phyloP scores from a whole-genome alignment of 2,113 vertebrate genomes.

The Phylloscopus whistleri region DNA sequence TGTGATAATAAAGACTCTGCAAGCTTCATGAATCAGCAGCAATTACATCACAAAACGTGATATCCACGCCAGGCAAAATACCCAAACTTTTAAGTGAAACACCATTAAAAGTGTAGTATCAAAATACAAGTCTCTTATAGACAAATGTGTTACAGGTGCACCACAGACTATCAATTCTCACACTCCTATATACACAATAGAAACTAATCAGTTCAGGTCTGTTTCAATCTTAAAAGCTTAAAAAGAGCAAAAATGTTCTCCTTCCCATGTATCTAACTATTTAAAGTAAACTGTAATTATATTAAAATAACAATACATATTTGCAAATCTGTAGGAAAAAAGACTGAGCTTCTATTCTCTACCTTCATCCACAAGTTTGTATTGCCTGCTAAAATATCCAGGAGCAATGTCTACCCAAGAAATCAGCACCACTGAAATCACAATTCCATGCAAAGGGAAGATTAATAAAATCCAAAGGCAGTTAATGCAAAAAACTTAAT shows the following conservation, averaged over 20 bases:
- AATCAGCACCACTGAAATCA: background rate
- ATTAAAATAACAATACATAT: background rate
- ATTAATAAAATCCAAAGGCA: background rate
- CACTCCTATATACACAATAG: background rate
- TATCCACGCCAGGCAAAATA: background rate
- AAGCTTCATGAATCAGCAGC: background rate
- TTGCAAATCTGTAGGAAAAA: background rate
- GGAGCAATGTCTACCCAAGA: background rate
- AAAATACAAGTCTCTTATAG: background rate
- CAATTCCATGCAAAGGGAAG: background rate
- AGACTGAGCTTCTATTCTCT: background rate
- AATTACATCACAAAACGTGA: background rate
- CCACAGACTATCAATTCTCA: background rate
- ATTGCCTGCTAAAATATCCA: background rate
- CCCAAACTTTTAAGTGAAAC: background rate
- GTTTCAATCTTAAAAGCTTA: background rate
- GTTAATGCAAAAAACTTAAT: background rate
- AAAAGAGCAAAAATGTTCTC: background rate
- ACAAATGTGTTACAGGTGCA: background rate
- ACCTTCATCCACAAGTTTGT: background rate
- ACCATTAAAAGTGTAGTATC: background rate
- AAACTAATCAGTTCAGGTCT: background rate
- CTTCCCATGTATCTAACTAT: background rate
- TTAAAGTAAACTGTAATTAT: background rate
- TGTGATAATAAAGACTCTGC: constrained; percentile 16